Base-by-base conservation (phyloP, 2,797 vertebrate genomes). In the Rhinella marina region DNA sequence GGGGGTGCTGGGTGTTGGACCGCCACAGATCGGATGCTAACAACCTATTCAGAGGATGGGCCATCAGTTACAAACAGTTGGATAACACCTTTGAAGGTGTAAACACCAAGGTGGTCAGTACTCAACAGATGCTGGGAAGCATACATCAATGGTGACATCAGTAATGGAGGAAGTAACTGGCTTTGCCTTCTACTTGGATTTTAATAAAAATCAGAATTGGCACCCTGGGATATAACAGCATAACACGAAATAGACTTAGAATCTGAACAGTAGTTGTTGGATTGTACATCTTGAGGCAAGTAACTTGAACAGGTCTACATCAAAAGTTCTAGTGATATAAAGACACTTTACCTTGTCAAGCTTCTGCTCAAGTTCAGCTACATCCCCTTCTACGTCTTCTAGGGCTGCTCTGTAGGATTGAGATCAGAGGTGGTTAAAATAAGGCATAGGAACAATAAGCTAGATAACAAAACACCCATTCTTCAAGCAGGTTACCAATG, bases 371-470 rank as follows among this genome's bases (percentile, higher is more conserved):
- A 99, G 93, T 93, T 99, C 98, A 0, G 97, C 93, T 92, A 99
- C 97, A 94, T 99, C 98, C 88, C 97, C 97, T 94, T 99, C 98
- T 90, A 98, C 98, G 93, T 99, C 98, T 95, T 99, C 98, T 93
- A 99, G 95, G 91, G 97, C 96, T 87, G 98, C 98, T 95, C 98
- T 99, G 94, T 68, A 87, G 88, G 81, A 84, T 16, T 79, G 6
- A 91, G 87, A 92, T 48, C 90, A 82, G 56, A 41, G 7, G 68
- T 17, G 2, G 59, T 0, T 59, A 29, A 23, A 87, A 79, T 87
- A 50, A 82, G 56, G 56, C 56, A 78, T 9, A 72, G 56, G 54
- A 48, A 68, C 23, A 72, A 41, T 41, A 14, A 57, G 27, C 25
- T 12, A 84, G 57, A 59, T 16, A 59, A 59, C 32, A 59, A 19